phyloP scores from a whole-genome alignment of 1,140 invertebrate genomes.

The Diploscapter pachys region DNA sequence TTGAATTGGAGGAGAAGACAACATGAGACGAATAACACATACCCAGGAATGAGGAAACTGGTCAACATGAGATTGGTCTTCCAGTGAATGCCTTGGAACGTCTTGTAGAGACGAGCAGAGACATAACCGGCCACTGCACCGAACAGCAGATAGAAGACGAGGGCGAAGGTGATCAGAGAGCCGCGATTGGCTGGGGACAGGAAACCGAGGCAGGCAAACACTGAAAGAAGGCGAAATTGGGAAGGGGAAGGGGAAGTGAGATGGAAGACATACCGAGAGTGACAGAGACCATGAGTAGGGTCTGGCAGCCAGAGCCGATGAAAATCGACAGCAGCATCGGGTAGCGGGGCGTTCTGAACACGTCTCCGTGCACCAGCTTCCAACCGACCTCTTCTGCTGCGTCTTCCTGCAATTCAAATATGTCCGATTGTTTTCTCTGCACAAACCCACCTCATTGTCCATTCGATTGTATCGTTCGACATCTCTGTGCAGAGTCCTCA shows the following conservation, averaged over 20 bases:
- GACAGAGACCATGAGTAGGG: conserved; percentile 69
- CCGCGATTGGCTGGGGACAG: conserved; percentile 95
- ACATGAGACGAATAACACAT: conserved; percentile 64
- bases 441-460: conserved; percentile 62
- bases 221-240: conserved; percentile 60
- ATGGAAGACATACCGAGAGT: conserved; percentile 62
- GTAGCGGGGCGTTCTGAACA: conserved; percentile 88
- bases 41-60: conserved; percentile 85
- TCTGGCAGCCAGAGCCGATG: conserved; percentile 88
- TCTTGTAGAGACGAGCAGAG: conserved; percentile 92
- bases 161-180: conserved; percentile 91
- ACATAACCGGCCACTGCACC: conserved; percentile 93
- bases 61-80: conserved; percentile 94
- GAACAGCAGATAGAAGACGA: conserved; percentile 80
- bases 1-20: neutral
- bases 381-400: conserved; percentile 98
- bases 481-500: conserved; percentile 94
- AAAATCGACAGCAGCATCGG: conserved; percentile 93
- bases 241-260: neutral
- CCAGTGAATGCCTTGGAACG: conserved; percentile 93
- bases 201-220: conserved; percentile 95
- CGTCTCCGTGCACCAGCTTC: conserved; percentile 94
- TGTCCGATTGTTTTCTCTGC: conserved; percentile 27
- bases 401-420: conserved; percentile 70
- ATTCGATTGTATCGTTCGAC: conserved; percentile 95